These are phyloP conservation scores for Notothenia rossii DNA, from an alignment of 2,113 vertebrate species.

Conservation along the genomic window DNA sequence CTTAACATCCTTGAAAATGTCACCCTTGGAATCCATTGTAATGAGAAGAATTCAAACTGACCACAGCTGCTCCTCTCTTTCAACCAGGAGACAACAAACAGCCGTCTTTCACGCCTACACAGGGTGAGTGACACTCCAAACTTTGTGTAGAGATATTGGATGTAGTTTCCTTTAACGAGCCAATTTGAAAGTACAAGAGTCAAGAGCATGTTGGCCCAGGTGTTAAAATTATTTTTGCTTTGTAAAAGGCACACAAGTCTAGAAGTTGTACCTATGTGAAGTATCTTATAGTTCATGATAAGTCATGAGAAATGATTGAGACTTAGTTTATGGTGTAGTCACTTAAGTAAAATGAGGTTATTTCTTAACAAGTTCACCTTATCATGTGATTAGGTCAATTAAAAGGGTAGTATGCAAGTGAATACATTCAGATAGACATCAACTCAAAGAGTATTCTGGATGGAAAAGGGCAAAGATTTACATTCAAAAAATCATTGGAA, in stretches of 20 bases:
- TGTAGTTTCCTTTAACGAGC: constrained; percentile 41
- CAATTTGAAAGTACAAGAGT: constrained; percentile 18
- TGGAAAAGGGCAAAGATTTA: neutral
- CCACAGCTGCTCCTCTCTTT: constrained; percentile 11
- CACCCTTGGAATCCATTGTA: constrained; percentile 38
- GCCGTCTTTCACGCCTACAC: constrained; percentile 3
- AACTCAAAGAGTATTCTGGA: neutral
- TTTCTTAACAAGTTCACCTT: neutral
- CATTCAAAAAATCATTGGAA: neutral
- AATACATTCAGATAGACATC: neutral
- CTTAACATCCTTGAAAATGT: constrained; percentile 31
- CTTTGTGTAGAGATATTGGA: constrained; percentile 12
- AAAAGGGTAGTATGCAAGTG: neutral
- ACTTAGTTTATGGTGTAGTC: neutral
- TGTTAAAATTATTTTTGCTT: constrained; percentile 6
- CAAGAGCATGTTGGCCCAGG: neutral
- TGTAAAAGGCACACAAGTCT: neutral
- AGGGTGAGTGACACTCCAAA: constrained; percentile 23
- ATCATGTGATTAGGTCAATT: neutral
- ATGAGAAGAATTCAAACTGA: constrained; percentile 50
- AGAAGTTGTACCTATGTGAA: constrained; percentile 32
- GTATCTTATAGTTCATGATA: neutral
- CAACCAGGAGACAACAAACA: constrained; percentile 29
- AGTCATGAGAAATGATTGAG: neutral
- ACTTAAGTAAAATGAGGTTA: too few species aligned